Base-by-base conservation (phyloP, 2,888 invertebrate species). In the Andricus curvator region DNA sequence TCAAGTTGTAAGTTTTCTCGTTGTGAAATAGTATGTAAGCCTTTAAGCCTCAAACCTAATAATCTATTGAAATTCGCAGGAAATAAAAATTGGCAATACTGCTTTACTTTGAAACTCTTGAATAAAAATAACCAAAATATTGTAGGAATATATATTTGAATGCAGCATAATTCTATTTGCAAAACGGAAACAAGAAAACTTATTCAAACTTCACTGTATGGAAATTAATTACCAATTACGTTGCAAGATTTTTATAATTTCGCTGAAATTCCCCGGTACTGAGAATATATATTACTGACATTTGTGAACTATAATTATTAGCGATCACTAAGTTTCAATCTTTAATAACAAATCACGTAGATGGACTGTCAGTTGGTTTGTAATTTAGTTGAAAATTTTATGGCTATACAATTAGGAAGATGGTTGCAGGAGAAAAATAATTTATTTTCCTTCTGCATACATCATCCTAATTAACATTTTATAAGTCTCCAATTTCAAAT, bases 1-100 rank as follows among this genome's bases (percentile, higher is more conserved):
- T 15, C 74, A 74, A 56, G 51, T 74, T 74, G 74, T 74, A 74
- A 29, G 74, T 51, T 74, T 74, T 74, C 74, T 74, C 56, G 29
- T 51, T 70, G 29, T 48, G 56, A 74, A 74, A 74, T 29, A 74
- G n/a, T 29, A 33, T 33, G 13, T 74, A 48, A 48, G 15, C 20
- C 66, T 74, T 20, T 33, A 74, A 74, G 56, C 29, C 56, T 74
- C 25, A n/a, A 74, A 74, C 29, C 37, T 56, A 74, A 74, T 74
- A 74, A 74, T 56, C 20, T 56, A 44, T n/a, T 44, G 1, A 56
- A 51, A 74, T 33, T 5, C 4, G 29, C 11, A 62, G 1, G 25
- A 25, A 17, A 62, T 62, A 4, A 22, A 62, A 62, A 62, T 62
- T 62, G n/a, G 20, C 56, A n/a, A n/a, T 60, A 60, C 56, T 60